A percentile compares a stretch with the other conserved stretches of the same genome.
Evolutionary conservation across 2,797 vertebrate species (phyloP).

Genomic region (Pogoniulus pusillus): DNA sequence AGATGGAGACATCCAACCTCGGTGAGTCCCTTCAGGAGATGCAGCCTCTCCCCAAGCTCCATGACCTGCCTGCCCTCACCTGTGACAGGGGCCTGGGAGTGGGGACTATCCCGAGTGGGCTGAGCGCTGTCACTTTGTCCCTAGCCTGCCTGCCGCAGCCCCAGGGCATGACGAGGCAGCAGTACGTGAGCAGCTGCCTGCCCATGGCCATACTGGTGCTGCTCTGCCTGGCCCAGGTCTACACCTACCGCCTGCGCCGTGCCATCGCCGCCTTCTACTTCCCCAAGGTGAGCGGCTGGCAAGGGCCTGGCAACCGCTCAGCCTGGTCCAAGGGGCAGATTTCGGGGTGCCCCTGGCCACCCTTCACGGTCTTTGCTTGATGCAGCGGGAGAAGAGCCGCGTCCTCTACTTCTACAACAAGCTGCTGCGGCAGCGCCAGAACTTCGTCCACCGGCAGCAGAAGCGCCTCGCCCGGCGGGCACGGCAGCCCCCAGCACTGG

Average conservation of each 20-base stretch:
- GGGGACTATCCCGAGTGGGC: too few species aligned
- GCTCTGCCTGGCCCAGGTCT: constrained; percentile 83
- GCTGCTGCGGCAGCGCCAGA: constrained; percentile 72
- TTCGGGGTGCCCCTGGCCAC: neutral
- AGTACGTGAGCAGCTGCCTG: constrained; percentile 67
- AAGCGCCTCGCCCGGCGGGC: constrained; percentile 21
- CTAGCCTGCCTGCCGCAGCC: constrained; percentile 71
- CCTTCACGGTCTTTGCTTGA: neutral
- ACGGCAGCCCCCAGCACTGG: neutral
- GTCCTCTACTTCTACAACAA: constrained; percentile 86
- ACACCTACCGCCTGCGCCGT: constrained; percentile 82
- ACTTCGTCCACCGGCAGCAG: constrained; percentile 61
- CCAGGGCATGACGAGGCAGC: constrained; percentile 34
- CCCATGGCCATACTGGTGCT: constrained; percentile 69
- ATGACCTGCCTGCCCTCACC: fast-evolving
- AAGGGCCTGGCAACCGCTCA: too few species aligned
- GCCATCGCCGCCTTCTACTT: constrained; percentile 82
- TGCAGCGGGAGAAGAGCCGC: constrained; percentile 84
- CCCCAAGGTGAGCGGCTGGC: constrained; percentile 77
- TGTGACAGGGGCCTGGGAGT: fast-evolving
- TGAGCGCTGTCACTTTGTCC: fast-evolving
- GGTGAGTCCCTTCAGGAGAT: constrained; percentile 61
- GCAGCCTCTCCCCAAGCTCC: neutral
- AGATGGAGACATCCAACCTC: constrained; percentile 76
- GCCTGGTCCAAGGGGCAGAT: fast-evolving